These are phyloP conservation scores for Arenaria interpres DNA, from an alignment of 2,113 vertebrate genomes.

Conservation along the genomic window DNA sequence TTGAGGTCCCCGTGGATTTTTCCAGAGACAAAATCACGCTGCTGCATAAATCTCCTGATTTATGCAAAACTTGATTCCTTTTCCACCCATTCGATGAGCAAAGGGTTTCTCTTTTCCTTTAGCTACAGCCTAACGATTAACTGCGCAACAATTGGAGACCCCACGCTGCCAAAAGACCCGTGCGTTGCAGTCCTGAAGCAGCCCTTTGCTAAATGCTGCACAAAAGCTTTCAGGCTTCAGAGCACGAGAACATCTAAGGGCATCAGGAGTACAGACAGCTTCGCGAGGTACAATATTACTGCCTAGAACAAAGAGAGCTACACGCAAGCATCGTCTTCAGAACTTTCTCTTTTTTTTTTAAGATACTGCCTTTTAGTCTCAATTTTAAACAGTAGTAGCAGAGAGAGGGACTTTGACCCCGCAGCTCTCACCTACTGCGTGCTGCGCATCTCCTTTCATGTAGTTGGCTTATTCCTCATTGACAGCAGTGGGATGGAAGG, in stretches of 20 bases:
- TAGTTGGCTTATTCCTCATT: background rate
- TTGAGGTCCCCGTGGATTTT: background rate
- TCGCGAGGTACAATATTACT: background rate
- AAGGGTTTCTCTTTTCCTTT: background rate
- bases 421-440: background rate
- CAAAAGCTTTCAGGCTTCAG: background rate
- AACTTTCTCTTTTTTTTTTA: background rate
- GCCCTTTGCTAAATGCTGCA: background rate
- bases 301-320: background rate
- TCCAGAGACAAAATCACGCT: fast-evolving
- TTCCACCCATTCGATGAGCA: background rate
- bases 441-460: fast-evolving
- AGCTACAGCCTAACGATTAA: background rate
- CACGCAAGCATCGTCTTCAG: background rate
- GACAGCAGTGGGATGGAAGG: fast-evolving
- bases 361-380: background rate
- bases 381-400: background rate
- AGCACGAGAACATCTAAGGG: background rate
- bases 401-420: background rate
- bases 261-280: background rate
- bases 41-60: background rate
- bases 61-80: background rate
- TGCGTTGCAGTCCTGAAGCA: background rate
- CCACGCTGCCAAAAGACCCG: fast-evolving
- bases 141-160: background rate